Conservation (phyloP, 2,797 vertebrate genomes). For the Myotis pilosus region DNA sequence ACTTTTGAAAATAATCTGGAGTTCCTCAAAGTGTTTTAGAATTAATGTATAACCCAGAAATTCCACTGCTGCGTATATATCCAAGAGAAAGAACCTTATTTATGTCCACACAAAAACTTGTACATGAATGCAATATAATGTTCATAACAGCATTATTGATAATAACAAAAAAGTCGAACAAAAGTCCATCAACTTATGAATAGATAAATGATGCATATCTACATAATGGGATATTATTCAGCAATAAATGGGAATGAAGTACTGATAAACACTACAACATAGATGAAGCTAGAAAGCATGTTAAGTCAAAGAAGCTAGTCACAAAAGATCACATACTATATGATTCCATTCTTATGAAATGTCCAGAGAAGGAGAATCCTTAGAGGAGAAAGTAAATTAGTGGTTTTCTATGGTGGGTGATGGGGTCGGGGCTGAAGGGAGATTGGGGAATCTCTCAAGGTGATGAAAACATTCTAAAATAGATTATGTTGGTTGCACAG, state of each 20-base stretch:
- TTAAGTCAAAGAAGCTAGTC: neutral
- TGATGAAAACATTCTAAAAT: neutral
- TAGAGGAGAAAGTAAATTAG: neutral
- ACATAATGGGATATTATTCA: neutral
- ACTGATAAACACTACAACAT: neutral
- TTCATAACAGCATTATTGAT: neutral
- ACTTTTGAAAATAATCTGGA: neutral
- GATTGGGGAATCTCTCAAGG: neutral
- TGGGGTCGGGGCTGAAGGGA: accelerated
- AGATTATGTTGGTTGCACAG: neutral
- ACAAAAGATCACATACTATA: neutral
- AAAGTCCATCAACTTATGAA: neutral
- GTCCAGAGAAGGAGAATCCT: neutral
- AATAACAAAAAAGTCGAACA: neutral
- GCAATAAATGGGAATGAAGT: neutral
- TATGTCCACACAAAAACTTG: neutral
- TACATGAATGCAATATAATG: neutral
- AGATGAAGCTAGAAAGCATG: neutral
- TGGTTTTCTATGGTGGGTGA: neutral
- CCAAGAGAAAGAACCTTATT: neutral
- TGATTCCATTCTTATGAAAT: neutral
- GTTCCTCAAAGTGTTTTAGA: neutral
- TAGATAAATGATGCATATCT: neutral
- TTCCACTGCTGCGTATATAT: neutral
- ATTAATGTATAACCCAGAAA: neutral